Evolutionary conservation across 2,888 invertebrate species (phyloP), one percentile per base, ranked within the genome.

Genomic region (Tetragonisca angustula): DNA sequence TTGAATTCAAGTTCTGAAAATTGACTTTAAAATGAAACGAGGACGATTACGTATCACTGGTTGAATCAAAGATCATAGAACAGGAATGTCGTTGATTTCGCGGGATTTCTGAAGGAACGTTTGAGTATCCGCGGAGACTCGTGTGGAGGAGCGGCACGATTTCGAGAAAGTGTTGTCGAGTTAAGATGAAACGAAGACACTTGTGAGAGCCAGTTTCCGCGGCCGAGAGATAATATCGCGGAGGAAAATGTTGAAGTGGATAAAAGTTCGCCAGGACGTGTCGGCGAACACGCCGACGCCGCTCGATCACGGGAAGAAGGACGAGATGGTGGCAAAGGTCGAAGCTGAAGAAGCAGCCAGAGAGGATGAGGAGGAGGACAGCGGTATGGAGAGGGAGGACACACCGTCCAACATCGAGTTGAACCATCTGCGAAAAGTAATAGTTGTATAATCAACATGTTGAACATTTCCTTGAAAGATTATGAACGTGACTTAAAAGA

Each of bases 161-260:
- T 56, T 27, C n/a, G 27, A 56, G 36, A 24, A 43, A 17, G 24
- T 13, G 54, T n/a, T n/a, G n/a, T n/a, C 5, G 17, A n/a, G 21
- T 19, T 54, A 36, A 50, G 50, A 79, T 74, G 81, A 70, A 59
- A 19, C 50, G 68, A 6, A 6, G n/a, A 56, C 50, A 17, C 50
- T 70, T 21, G 65, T 61, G 43, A 52, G 52, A 49, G 54, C 11
- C 13, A 49, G n/a, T 59, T 61, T 54, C 67, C n/a, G 50, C 27
- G 36, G 59, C 68, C 24, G 67, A 73, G 62, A 43, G 62, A 70
- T 56, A 43, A 11, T 9, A 21, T 61, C 32, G 54, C 21, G 65
- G 62, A 69, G 50, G 71, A 92, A 91, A 78, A 94, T 94, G 94
- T 91, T 94, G 81, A 94, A 94, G 94, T 94, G 94, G 94, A 94